Evolutionary conservation across 2,113 vertebrate genomes (phyloP), one percentile per base, ranked within the genome.

Genomic region (Corvus cornix): DNA sequence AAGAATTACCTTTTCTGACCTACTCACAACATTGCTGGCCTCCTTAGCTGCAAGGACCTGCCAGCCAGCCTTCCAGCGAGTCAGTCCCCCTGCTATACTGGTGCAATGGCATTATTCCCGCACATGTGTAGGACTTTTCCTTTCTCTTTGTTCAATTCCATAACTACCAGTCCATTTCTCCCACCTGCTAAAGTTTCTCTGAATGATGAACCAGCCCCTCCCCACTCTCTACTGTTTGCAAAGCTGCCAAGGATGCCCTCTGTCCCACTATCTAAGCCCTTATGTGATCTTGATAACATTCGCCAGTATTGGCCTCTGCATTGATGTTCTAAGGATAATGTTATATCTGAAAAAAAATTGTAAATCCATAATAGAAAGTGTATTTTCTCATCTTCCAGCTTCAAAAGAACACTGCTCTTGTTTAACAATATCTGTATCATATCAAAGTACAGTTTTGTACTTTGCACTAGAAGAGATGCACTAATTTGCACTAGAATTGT

Each of bases 71-170:
- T 58, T 87, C 33, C 35, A 85, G 39, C 9, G 60, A 31, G 64
- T 13, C 26, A 76, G 39, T 4, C 10, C 6, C 30, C 28, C 48
- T 7, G 14, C 31, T 58, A 13, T 7, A 41, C 6, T 20, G 26
- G 7, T 43, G 17, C 30, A 56, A 60, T 0, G 0, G 17, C 20
- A 22, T 33, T 78, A 13, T 1, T 62, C 31, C 43, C 44, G 27
- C 19, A 8, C 0, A 0, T 3, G 2, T 18, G 26, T 33, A 82
- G 12, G 19, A 85, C 31, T 27, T 35, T 17, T 22, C 22, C 28
- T 12, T 56, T 60, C 31, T 67, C 73, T 77, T 53, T 80, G 35
- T 59, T 68, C 69, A 73, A 16, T 16, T 52, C 30, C 33, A 37
- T 8, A 9, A 18, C 26, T 6, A 6, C 9, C 20, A 69, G 48